These are phyloP conservation scores for Tetrao urogallus DNA, from an alignment of 2,113 vertebrate genomes.

Conservation along the genomic window DNA sequence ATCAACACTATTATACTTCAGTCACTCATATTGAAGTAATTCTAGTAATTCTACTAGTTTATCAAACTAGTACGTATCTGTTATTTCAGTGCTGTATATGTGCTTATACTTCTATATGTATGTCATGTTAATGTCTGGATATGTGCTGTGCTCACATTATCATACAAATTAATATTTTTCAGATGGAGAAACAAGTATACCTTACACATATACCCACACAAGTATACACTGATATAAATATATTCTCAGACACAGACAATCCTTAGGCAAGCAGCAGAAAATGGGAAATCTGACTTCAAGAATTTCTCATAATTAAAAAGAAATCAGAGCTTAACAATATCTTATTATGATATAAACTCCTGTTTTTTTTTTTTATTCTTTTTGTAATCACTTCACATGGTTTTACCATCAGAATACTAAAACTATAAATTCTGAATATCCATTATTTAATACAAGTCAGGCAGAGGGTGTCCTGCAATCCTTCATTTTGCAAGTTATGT, in stretches of 20 bases:
- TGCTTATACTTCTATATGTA: neutral
- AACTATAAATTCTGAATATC: neutral
- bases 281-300: neutral
- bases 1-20: neutral
- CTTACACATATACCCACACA: neutral
- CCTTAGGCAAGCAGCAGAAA: neutral
- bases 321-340: neutral
- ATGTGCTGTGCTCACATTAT: neutral
- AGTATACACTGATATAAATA: neutral
- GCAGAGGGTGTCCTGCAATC: neutral
- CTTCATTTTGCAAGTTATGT: neutral
- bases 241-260: neutral
- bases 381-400: neutral
- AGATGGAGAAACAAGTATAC: neutral
- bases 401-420: neutral
- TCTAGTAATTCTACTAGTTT: neutral
- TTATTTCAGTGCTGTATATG: neutral
- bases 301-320: neutral
- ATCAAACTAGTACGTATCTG: neutral
- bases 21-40: neutral
- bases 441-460: neutral
- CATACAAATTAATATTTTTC: neutral
- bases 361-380: neutral
- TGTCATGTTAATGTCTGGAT: neutral
- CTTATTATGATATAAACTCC: rapidly evolving